A percentile compares a stretch with the other conserved stretches of the same genome.
phyloP scores from a whole-genome alignment of 2,888 invertebrate genomes.

The Rotaria magnacalcarata region DNA sequence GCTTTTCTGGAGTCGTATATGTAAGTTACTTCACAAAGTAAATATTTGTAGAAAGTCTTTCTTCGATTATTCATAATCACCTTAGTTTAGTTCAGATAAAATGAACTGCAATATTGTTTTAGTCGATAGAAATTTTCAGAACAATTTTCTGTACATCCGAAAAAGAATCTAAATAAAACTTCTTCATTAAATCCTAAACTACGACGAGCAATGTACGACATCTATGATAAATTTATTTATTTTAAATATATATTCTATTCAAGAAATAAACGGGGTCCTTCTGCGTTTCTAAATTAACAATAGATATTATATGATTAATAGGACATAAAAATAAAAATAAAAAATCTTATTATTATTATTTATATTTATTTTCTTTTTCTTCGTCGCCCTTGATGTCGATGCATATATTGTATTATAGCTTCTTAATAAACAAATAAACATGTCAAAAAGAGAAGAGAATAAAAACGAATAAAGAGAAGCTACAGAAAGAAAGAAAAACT shows the following conservation, averaged over 20 bases:
- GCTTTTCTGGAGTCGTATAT: background rate
- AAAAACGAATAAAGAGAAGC: background rate
- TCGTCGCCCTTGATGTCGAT: background rate
- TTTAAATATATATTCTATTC: too few species aligned
- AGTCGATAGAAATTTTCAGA: too few species aligned
- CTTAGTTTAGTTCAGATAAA: background rate
- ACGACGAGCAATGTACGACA: background rate
- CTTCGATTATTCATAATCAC: background rate
- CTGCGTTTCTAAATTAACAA: background rate
- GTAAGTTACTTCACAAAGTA: background rate
- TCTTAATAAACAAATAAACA: background rate
- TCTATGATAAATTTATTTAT: background rate
- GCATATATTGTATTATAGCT: background rate
- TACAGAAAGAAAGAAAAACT: background rate
- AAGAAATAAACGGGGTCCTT: too few species aligned
- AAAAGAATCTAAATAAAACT: too few species aligned
- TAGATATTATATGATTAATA: background rate
- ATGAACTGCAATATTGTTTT: background rate
- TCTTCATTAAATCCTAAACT: too few species aligned
- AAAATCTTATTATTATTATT: background rate
- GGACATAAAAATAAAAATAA: background rate
- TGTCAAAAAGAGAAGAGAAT: background rate
- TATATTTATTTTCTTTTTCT: background rate
- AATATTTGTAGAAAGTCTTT: background rate
- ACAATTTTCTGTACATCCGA: too few species aligned